phyloP scores from a whole-genome alignment of 2,888 invertebrate species.

The Harpalus rufipes region DNA sequence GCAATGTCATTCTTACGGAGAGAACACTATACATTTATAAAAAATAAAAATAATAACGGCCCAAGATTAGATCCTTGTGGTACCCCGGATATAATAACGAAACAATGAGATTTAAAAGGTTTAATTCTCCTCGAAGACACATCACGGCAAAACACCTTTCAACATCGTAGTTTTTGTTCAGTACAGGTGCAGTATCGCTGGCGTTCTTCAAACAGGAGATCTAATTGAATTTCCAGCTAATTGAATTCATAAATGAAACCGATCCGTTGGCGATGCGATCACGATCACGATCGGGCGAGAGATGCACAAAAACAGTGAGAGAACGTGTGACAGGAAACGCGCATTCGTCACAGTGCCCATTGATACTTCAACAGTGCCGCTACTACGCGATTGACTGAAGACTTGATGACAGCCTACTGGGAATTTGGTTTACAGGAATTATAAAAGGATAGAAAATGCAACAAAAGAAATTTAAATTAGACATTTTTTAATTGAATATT shows the following conservation, averaged over 20 bases:
- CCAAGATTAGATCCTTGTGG: no score
- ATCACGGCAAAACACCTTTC: background rate
- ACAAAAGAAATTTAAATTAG: no score
- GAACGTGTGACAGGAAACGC: conserved; percentile 69
- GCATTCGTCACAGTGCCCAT: conserved; percentile 68
- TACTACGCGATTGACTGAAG: no score
- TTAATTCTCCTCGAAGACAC: background rate
- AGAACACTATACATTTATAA: no score
- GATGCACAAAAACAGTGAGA: conserved; percentile 26
- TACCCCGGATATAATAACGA: no score
- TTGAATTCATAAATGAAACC: conserved; percentile 60
- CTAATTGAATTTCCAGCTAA: conserved; percentile 52
- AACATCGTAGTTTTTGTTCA: background rate
- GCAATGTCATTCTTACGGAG: no score
- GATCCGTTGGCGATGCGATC: conserved; percentile 28
- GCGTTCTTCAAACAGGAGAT: conserved; percentile 6
- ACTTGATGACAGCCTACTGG: no score
- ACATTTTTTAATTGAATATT: no score
- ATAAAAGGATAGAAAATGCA: no score
- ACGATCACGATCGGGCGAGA: background rate
- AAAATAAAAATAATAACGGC: no score
- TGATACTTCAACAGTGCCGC: background rate
- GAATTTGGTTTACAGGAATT: no score
- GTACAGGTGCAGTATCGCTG: background rate
- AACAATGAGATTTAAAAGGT: no score